Percentiles rank a stretch among this genome's conserved stretches.
Conservation (phyloP, 2,113 vertebrate genomes). For the Platanista minor region DNA sequence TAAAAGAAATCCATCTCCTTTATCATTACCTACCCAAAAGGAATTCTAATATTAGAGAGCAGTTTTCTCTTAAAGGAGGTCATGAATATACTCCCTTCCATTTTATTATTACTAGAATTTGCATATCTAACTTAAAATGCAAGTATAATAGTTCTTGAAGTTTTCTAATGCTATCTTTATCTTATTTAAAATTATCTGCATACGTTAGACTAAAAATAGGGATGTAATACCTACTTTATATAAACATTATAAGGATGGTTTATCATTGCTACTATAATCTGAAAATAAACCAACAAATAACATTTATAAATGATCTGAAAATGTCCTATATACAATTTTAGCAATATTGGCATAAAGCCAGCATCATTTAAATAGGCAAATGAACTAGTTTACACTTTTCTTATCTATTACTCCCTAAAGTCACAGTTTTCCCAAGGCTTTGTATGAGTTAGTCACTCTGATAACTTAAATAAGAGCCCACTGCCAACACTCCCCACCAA, state of each 20-base stretch:
- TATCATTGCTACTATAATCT: slow-evolving; percentile 25
- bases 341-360: slow-evolving; percentile 46
- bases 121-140: background rate
- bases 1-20: slow-evolving; percentile 52
- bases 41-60: slow-evolving; percentile 11
- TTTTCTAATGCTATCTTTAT: slow-evolving; percentile 57
- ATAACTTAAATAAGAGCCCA: background rate
- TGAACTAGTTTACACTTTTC: background rate
- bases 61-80: background rate
- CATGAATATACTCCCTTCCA: slow-evolving; percentile 28
- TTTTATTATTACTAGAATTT: slow-evolving; percentile 52
- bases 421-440: background rate
- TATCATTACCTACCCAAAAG: slow-evolving; percentile 57
- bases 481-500: background rate
- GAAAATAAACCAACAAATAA: background rate
- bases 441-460: background rate
- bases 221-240: too few species aligned
- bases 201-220: background rate
- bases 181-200: background rate
- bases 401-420: background rate
- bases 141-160: slow-evolving; percentile 54
- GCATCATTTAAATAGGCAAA: background rate
- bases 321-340: slow-evolving; percentile 22
- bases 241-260: too few species aligned
- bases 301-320: slow-evolving; percentile 20